Conservation (phyloP, 2,888 invertebrate species). For the Busseola fusca region DNA sequence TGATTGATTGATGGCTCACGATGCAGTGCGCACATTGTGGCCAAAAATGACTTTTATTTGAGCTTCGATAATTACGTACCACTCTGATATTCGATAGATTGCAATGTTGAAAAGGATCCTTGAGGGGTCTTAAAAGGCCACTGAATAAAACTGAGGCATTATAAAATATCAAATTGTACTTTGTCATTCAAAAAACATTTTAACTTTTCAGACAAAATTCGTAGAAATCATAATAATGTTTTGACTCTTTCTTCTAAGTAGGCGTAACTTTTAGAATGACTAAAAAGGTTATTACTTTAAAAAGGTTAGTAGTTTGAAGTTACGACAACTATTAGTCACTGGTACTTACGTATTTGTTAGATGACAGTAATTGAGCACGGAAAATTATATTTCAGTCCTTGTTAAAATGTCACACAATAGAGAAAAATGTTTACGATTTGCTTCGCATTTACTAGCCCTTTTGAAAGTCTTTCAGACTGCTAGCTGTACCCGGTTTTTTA, state of each 20-base stretch:
- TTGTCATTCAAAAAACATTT: conserved; percentile 16
- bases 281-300: not conserved
- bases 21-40: conserved; percentile 22
- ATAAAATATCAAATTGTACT: conserved; percentile 16
- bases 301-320: not conserved
- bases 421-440: not conserved
- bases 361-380: not conserved
- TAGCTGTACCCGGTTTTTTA: no score
- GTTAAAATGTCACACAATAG: not conserved
- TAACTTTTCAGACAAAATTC: conserved; percentile 22
- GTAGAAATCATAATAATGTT: not conserved
- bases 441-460: not conserved
- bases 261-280: not conserved
- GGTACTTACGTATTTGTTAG: not conserved
- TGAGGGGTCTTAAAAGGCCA: not conserved
- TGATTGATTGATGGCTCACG: conserved; percentile 53
- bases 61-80: not conserved
- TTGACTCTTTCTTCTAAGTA: not conserved
- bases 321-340: not conserved
- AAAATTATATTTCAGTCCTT: not conserved
- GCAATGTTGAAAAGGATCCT: not conserved
- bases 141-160: conserved; percentile 7
- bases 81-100: not conserved
- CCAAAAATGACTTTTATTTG: conserved; percentile 8
- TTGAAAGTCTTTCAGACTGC: no score